Base-by-base conservation (phyloP, 2,113 vertebrate species). In the Ovis canadensis region DNA sequence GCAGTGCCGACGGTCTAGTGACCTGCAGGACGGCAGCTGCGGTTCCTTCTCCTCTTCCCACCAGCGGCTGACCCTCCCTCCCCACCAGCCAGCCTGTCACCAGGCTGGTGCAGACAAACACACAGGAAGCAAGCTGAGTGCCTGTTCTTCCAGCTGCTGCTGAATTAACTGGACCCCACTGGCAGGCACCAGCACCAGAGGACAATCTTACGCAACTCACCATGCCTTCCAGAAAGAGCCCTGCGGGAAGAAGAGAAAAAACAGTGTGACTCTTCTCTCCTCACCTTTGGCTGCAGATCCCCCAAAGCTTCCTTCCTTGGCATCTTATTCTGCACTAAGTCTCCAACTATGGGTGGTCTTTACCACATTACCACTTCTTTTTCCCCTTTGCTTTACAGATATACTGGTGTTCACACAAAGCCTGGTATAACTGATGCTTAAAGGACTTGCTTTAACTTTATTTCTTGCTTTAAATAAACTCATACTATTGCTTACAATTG, bases 221-320 rank as follows among this genome's bases (percentile, higher is more conserved):
- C 99, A 55, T 99, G 99, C 98, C 99, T 99, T 98, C 99, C 99
- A 25, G 99, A 99, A 88, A 99, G 99, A 27, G 99, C 99, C 98
- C 99, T 99, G 95, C 6, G 59, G 89, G 55, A 78, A 96, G 97
- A 96, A 45, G 55, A 96, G 62, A 97, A 88, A 88, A 2, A 98
- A 82, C 94, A 97, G 89, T 0, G 93, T 92, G 64, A 77, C 17
- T 97, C 62, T 97, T 81, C 96, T 74, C 57, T 64, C 15, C 14
- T 29, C 3, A 17, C 25, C 80, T 36, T 67, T 71, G 31, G 84
- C 12, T 19, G 33, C 80, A 57, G 23, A 88, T 29, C 57, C 84
- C 55, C 25, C 13, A 87, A 84, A 83, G 60, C 15, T 33, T 40
- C 45, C 88, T 67, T 84, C 55, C 6, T 29, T 55, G 74, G 36